Evolutionary conservation across 2,888 invertebrate genomes (phyloP).

Genomic region (Brenthis ino): DNA sequence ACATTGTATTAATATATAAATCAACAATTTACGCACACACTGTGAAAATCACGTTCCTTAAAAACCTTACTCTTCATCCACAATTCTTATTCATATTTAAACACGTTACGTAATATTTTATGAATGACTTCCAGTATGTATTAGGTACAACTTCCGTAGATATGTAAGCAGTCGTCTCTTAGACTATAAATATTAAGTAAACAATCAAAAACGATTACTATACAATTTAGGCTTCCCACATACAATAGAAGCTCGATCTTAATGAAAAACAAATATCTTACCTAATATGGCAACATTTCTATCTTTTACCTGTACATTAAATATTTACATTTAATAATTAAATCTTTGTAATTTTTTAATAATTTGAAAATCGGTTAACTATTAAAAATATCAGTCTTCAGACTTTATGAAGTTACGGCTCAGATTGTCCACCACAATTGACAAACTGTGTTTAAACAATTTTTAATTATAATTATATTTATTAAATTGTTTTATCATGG

Average conservation of each 20-base stretch:
- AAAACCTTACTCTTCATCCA: too few relatives aligned
- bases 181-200: constrained; percentile 6
- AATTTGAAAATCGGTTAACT: constrained; percentile 14
- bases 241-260: constrained; percentile 29
- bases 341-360: constrained; percentile 9
- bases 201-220: constrained; percentile 7
- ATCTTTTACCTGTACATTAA: constrained; percentile 26
- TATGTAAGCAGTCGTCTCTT: not conserved
- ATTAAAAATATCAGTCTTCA: constrained; percentile 39
- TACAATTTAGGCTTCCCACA: constrained; percentile 21
- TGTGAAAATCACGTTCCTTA: too few relatives aligned
- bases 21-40: too few relatives aligned
- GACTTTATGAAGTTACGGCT: constrained; percentile 36
- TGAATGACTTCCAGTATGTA: not conserved
- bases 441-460: constrained; percentile 20
- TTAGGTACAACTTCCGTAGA: not conserved
- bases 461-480: not conserved
- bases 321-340: constrained; percentile 23
- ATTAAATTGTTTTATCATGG: not conserved
- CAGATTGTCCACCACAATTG: constrained; percentile 31
- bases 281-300: constrained; percentile 43
- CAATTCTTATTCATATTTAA: too few relatives aligned
- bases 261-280: constrained; percentile 31
- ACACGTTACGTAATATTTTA: too few relatives aligned
- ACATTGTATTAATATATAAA: too few relatives aligned